These are phyloP conservation scores for Miniopterus natalensis DNA, from an alignment of 2,113 vertebrate species.

Conservation along the genomic window DNA sequence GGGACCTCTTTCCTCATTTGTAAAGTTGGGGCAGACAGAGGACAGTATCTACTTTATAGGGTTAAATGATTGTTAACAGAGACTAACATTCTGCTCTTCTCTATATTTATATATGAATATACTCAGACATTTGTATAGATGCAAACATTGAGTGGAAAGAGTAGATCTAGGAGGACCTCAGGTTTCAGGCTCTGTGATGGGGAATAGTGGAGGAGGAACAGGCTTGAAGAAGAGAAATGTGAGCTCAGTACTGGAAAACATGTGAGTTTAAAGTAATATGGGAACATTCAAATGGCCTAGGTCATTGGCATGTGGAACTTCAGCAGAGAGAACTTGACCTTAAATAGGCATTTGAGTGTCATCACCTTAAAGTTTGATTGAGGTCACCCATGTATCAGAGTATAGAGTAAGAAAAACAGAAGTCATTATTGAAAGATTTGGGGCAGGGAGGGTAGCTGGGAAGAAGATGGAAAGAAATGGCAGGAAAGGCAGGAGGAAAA, in stretches of 20 bases:
- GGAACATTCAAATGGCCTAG: background rate
- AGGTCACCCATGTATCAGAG: background rate
- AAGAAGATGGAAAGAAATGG: background rate
- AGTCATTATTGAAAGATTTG: background rate
- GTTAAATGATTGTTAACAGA: background rate
- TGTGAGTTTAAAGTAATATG: background rate
- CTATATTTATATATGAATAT: background rate
- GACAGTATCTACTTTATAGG: background rate
- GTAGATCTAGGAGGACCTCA: background rate
- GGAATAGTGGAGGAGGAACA: background rate
- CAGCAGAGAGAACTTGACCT: background rate
- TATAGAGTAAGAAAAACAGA: background rate
- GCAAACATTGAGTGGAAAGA: background rate
- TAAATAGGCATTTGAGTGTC: background rate
- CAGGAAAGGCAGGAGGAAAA: background rate
- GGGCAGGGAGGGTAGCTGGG: no score
- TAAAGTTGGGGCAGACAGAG: background rate
- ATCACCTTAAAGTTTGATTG: background rate
- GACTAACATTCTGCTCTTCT: conserved; percentile 2
- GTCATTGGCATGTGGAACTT: background rate
- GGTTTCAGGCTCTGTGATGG: background rate
- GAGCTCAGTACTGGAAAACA: background rate
- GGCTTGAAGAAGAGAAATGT: background rate
- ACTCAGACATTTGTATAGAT: background rate
- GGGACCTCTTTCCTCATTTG: background rate